Evolutionary conservation across 2,113 vertebrate genomes (phyloP).

Genomic region (Aramus guarauna): DNA sequence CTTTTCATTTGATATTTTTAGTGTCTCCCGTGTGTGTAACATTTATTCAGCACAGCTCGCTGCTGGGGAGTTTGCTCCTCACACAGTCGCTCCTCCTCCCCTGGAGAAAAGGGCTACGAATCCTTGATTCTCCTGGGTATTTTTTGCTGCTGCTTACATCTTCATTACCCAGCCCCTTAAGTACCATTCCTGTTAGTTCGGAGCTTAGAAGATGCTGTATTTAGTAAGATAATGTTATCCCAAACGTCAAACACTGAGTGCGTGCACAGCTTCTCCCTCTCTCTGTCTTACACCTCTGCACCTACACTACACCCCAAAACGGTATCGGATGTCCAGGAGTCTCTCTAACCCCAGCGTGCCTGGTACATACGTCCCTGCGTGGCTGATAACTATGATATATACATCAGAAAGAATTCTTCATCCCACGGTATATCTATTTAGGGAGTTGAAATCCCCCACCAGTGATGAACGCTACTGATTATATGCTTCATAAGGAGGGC

Average conservation of each 20-base stretch:
- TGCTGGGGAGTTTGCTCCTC: neutral
- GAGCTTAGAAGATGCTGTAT: neutral
- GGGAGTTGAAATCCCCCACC: neutral
- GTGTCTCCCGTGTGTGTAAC: neutral
- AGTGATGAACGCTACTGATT: neutral
- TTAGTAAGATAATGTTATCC: neutral
- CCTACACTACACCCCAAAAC: neutral
- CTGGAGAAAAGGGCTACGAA: neutral
- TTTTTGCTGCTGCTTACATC: neutral
- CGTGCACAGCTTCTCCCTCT: neutral
- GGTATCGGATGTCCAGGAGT: neutral
- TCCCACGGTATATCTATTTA: neutral
- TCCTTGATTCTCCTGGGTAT: neutral
- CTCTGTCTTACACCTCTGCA: neutral
- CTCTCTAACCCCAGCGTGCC: neutral
- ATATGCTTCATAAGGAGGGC: neutral
- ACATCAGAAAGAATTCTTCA: neutral
- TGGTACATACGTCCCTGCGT: neutral
- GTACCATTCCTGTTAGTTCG: neutral
- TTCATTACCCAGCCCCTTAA: neutral
- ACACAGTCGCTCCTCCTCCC: neutral
- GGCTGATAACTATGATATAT: neutral
- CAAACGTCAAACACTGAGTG: neutral
- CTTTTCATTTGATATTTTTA: slow-evolving; percentile 1
- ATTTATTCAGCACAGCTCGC: slow-evolving; percentile 1